Percentiles rank a stretch among this genome's conserved stretches.
These are phyloP conservation scores for Parotocinclus haroldoi DNA, from an alignment of 2,797 vertebrate species.

Conservation along the genomic window DNA sequence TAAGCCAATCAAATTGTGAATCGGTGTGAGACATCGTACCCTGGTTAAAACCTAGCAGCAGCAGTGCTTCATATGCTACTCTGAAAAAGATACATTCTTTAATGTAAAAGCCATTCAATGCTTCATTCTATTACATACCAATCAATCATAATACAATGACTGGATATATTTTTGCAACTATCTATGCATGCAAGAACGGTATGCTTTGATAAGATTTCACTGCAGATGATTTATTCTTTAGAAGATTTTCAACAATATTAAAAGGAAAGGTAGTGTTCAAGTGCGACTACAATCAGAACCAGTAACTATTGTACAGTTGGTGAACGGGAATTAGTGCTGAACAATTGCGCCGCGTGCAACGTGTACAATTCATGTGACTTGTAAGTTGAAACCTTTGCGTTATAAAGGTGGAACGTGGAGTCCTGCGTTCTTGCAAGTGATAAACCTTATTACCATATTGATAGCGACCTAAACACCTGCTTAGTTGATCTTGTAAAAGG, in stretches of 20 bases:
- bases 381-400: slow-evolving; percentile 17
- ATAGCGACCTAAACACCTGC: slow-evolving; percentile 47
- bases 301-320: slow-evolving; percentile 8
- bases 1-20: slow-evolving; percentile 24
- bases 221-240: slow-evolving; percentile 12
- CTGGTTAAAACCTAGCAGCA: slow-evolving; percentile 32
- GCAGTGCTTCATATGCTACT: slow-evolving; percentile 35
- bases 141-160: not conserved
- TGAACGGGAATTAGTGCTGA: slow-evolving; percentile 30
- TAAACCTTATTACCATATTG: slow-evolving; percentile 13
- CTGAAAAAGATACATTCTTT: slow-evolving; percentile 36
- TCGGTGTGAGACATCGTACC: slow-evolving; percentile 10
- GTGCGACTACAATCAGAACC: slow-evolving; percentile 17
- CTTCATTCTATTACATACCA: not conserved
- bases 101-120: slow-evolving; percentile 10
- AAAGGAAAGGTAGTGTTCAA: not conserved
- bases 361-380: not conserved
- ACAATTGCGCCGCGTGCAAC: not conserved
- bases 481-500: slow-evolving; percentile 57
- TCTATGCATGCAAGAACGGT: slow-evolving; percentile 1
- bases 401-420: slow-evolving; percentile 12
- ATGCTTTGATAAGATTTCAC: too few species aligned
- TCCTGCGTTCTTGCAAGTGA: slow-evolving; percentile 33
- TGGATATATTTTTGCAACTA: not conserved
- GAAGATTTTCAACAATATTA: not conserved